A percentile compares a stretch with the other conserved stretches of the same genome.
Conservation (phyloP, 2,113 vertebrate genomes). For the Tachysurus vachellii region DNA sequence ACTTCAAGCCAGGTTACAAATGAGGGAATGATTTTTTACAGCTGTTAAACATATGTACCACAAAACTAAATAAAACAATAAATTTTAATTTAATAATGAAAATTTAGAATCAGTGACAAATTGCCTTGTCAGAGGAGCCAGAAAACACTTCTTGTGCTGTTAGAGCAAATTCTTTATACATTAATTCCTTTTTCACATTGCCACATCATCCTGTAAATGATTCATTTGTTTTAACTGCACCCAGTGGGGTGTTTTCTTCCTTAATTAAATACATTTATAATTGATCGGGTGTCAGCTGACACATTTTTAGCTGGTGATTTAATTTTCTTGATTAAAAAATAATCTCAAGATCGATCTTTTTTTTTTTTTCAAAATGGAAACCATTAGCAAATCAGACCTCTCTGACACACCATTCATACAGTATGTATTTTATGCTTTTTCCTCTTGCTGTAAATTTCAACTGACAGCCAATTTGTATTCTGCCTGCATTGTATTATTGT, state of each 20-base stretch:
- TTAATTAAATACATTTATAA: not conserved
- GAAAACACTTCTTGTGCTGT: not conserved
- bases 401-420: not conserved
- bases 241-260: not conserved
- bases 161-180: not conserved
- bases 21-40: not conserved
- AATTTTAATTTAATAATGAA: not conserved
- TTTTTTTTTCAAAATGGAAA: not conserved
- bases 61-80: not conserved
- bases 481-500: slow-evolving; percentile 22
- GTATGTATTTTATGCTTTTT: not conserved
- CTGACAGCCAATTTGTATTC: slow-evolving; percentile 21
- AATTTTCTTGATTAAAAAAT: not conserved
- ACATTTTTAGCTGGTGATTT: not conserved
- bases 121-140: not conserved
- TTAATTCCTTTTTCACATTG: not conserved
- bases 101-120: not conserved
- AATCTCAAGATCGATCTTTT: not conserved
- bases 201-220: not conserved
- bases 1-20: not conserved
- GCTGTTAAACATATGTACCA: not conserved
- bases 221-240: not conserved
- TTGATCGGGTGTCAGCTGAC: not conserved
- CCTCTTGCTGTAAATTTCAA: not conserved
- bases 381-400: not conserved